Conservation (phyloP, 2,888 invertebrate species). For the Achlya flavicornis region DNA sequence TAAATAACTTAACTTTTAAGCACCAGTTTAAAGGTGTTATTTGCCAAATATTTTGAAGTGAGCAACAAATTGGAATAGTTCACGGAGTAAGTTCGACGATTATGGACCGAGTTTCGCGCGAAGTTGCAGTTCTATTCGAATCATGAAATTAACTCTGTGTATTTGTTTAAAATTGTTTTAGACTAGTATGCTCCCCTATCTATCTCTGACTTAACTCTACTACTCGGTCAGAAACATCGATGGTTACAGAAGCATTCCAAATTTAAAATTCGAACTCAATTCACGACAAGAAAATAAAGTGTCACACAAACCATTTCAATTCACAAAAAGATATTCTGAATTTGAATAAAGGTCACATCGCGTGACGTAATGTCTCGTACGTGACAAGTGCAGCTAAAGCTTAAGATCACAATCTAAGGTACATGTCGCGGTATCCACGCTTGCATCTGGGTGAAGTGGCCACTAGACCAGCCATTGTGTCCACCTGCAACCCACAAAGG, state of each 20-base stretch:
- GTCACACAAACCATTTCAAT: background rate
- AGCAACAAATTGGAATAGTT: conserved; percentile 66
- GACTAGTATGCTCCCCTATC: background rate
- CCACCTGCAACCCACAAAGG: conserved; percentile 42
- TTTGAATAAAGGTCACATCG: background rate
- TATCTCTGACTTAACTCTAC: no score
- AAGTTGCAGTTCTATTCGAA: conserved; percentile 37
- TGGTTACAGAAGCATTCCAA: no score
- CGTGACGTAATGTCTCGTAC: background rate
- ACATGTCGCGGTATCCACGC: conserved; percentile 31
- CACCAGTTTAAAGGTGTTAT: no score
- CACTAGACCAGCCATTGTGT: conserved; percentile 51
- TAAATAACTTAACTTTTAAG: no score
- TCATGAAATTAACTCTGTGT: conserved; percentile 13
- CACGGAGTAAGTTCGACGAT: conserved; percentile 38
- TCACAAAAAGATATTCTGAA: background rate
- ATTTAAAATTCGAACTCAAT: background rate
- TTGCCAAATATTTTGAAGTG: conserved; percentile 14
- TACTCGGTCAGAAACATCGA: no score
- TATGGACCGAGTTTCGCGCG: conserved; percentile 34
- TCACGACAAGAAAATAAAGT: background rate
- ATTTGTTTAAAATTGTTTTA: background rate
- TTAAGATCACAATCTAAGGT: conserved; percentile 10
- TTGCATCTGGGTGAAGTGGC: conserved; percentile 62
- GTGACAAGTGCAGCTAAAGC: background rate